These are phyloP conservation scores for Panorpa germanica DNA, from an alignment of 2,888 invertebrate species.

Conservation along the genomic window DNA sequence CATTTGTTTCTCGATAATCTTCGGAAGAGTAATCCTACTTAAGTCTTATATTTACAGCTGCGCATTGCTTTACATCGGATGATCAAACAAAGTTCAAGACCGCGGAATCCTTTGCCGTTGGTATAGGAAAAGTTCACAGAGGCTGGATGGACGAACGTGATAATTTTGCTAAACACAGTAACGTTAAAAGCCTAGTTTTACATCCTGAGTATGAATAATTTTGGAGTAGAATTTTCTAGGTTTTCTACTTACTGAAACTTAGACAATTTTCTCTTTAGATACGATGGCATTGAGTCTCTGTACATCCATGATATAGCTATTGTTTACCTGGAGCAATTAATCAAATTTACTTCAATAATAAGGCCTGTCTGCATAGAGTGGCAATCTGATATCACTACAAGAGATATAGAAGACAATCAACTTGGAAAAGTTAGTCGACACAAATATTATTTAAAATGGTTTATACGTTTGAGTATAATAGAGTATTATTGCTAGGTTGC, in stretches of 20 bases:
- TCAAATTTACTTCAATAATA: conserved; percentile 17
- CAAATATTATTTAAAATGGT: conserved; percentile 4
- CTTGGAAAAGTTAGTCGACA: conserved; percentile 15
- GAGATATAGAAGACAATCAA: conserved; percentile 9
- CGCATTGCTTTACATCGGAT: conserved; percentile 12
- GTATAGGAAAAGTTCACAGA: too few relatives aligned
- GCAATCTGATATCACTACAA: conserved; percentile 11
- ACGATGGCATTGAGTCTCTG: conserved; percentile 13
- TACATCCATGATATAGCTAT: conserved; percentile 20
- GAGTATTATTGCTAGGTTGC: conserved; percentile 12
- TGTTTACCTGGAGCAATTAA: conserved; percentile 16
- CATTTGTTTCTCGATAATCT: not conserved
- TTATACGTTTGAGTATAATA: conserved; percentile 1
- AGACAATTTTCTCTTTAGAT: conserved; percentile 9
- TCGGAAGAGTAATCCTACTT: conserved; percentile 1
- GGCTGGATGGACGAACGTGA: too few relatives aligned
- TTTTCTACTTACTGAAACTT: too few relatives aligned
- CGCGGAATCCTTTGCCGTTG: too few relatives aligned
- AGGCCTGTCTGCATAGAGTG: conserved; percentile 21
- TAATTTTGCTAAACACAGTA: too few relatives aligned
- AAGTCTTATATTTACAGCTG: conserved; percentile 10
- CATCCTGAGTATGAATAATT: too few relatives aligned
- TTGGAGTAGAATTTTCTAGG: too few relatives aligned
- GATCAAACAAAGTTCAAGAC: too few relatives aligned
- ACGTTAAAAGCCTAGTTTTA: too few relatives aligned